These are phyloP conservation scores for Dicycla oo DNA, from an alignment of 2,888 invertebrate genomes.

Conservation along the genomic window DNA sequence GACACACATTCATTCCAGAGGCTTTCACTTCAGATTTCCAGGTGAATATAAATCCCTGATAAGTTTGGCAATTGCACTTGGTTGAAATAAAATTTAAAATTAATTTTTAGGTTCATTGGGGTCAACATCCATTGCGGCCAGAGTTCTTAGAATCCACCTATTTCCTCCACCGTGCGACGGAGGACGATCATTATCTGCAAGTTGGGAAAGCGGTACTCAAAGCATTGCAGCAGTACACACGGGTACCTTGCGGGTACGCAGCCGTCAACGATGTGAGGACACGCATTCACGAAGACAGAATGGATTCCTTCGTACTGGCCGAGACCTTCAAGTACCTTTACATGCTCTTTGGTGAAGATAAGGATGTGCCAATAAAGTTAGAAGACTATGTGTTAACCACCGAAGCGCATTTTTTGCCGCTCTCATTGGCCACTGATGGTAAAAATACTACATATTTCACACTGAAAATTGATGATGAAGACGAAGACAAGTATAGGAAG, in stretches of 20 bases:
- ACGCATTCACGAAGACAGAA: slow-evolving; percentile 97
- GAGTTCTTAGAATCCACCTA: slow-evolving; percentile 99
- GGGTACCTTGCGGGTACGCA: slow-evolving; percentile 99
- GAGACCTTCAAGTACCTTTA: slow-evolving; percentile 99
- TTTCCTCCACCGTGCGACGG: slow-evolving; percentile 98
- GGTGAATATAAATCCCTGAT: slow-evolving; percentile 77
- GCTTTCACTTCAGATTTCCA: slow-evolving; percentile 99
- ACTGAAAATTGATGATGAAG: slow-evolving; percentile 86
- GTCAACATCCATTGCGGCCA: slow-evolving; percentile 98
- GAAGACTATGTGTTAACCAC: slow-evolving; percentile 97
- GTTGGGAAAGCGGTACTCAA: slow-evolving; percentile 96
- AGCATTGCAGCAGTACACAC: slow-evolving; percentile 96
- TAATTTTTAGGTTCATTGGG: slow-evolving; percentile 96
- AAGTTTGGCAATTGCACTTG: not conserved
- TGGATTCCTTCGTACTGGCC: slow-evolving; percentile 99
- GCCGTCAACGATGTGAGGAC: slow-evolving; percentile 99
- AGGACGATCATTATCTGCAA: slow-evolving; percentile 98
- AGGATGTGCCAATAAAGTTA: slow-evolving; percentile 94
- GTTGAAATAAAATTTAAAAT: slow-evolving; percentile 8
- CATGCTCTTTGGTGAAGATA: slow-evolving; percentile 96
- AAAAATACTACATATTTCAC: slow-evolving; percentile 87
- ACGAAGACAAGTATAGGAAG: slow-evolving; percentile 85
- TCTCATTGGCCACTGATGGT: slow-evolving; percentile 93
- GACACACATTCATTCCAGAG: slow-evolving; percentile 99
- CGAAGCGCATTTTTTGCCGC: slow-evolving; percentile 98